These are phyloP conservation scores for Tragelaphus scriptus DNA, from an alignment of 2,113 vertebrate species.

Conservation along the genomic window DNA sequence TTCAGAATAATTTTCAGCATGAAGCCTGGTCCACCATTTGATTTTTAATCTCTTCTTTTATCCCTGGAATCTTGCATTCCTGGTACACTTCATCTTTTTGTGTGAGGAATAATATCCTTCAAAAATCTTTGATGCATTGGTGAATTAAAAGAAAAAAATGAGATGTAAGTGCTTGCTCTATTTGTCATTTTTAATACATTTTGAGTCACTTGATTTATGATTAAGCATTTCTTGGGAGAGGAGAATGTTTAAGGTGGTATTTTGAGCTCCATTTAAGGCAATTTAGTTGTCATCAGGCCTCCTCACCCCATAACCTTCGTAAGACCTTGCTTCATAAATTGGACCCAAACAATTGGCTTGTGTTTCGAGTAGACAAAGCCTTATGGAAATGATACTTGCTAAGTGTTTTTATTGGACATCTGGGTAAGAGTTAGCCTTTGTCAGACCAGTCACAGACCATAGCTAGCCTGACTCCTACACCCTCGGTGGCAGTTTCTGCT, in stretches of 20 bases:
- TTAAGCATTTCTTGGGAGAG: conserved; percentile 67
- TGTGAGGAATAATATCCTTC: conserved; percentile 58
- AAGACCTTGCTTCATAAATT: conserved; percentile 68
- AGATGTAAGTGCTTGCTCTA: conserved; percentile 72
- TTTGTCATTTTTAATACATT: conserved; percentile 73
- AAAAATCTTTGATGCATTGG: conserved; percentile 68
- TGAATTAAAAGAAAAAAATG: conserved; percentile 71
- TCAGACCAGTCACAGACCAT: conserved; percentile 50
- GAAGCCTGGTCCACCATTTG: conserved; percentile 54
- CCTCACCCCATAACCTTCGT: conserved; percentile 59
- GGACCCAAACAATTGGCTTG: conserved; percentile 72
- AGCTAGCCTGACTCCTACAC: neutral
- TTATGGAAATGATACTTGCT: conserved; percentile 47
- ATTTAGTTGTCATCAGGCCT: conserved; percentile 72
- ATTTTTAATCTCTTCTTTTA: conserved; percentile 69
- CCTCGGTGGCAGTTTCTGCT: conserved; percentile 36
- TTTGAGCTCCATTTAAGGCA: conserved; percentile 76
- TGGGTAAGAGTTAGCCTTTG: conserved; percentile 63
- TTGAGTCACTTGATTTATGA: conserved; percentile 70
- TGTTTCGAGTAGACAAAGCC: conserved; percentile 67
- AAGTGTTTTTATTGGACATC: conserved; percentile 66
- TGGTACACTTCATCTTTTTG: conserved; percentile 48
- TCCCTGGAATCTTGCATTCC: conserved; percentile 60
- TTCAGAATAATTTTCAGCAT: conserved; percentile 63
- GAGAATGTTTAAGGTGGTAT: conserved; percentile 72